These are phyloP conservation scores for Lutraria lutraria DNA, from an alignment of 2,888 invertebrate genomes.

Conservation along the genomic window DNA sequence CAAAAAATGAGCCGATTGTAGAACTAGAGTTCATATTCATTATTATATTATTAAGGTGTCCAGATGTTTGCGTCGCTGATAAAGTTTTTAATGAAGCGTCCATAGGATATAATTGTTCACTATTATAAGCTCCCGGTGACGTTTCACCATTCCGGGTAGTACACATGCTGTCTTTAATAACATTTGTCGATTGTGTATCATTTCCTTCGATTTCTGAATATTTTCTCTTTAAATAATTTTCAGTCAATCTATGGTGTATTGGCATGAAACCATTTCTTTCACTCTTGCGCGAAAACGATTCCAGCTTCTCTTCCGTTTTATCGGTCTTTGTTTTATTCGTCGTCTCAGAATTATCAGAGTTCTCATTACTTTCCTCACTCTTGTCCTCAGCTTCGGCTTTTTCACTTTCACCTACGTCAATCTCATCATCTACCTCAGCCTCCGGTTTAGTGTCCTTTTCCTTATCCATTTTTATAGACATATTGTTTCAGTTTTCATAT, in stretches of 20 bases:
- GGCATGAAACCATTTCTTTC: conserved; percentile 41
- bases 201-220: conserved; percentile 38
- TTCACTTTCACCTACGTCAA: conserved; percentile 33
- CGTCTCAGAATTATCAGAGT: background rate
- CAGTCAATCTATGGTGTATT: conserved; percentile 48
- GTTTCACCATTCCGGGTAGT: conserved; percentile 6
- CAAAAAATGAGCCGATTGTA: conserved; percentile 35
- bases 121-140: conserved; percentile 21
- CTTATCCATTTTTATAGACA: conserved; percentile 7
- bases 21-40: conserved; percentile 37
- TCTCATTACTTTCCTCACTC: background rate
- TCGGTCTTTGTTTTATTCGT: background rate
- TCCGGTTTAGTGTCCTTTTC: background rate
- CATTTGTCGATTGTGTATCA: background rate
- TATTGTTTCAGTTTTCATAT: background rate
- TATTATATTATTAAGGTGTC: conserved; percentile 39
- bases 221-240: conserved; percentile 52
- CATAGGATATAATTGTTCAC: conserved; percentile 63
- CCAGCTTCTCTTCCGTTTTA: background rate
- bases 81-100: conserved; percentile 63
- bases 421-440: conserved; percentile 22
- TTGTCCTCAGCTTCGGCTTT: background rate
- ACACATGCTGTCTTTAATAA: conserved; percentile 31
- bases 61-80: conserved; percentile 28
- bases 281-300: conserved; percentile 5